Conservation (phyloP, 2,113 vertebrate genomes). For the Trichomycterus rosablanca region DNA sequence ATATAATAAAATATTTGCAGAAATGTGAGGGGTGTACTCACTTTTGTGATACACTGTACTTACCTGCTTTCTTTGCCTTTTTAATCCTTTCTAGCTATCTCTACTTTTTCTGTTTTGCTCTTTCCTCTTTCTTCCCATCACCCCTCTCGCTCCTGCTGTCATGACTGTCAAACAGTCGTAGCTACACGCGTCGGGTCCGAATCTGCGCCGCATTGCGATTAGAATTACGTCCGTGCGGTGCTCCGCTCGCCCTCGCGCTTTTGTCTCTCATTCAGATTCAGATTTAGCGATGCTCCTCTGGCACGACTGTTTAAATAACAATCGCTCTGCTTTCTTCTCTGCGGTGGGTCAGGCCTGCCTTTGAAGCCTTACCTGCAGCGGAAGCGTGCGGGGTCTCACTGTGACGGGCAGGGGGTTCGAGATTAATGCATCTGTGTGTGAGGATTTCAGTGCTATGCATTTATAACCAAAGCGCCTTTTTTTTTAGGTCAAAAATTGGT, state of each 20-base stretch:
- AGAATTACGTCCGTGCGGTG: conserved; percentile 28
- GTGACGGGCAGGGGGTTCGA: conserved; percentile 15
- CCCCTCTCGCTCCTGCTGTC: background rate
- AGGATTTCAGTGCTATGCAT: conserved; percentile 16
- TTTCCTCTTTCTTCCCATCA: background rate
- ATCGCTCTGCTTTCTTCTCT: conserved; percentile 21
- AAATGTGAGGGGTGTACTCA: no score
- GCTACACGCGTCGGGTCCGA: conserved; percentile 1
- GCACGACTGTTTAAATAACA: conserved; percentile 45
- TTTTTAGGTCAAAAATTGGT: no score
- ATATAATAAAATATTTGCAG: no score
- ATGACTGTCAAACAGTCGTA: conserved; percentile 24
- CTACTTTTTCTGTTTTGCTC: background rate
- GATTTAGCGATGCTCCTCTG: conserved; percentile 30
- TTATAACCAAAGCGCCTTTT: no score
- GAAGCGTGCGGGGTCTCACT: conserved; percentile 31
- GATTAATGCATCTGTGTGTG: background rate
- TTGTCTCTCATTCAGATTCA: conserved; percentile 25
- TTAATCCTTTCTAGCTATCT: no score
- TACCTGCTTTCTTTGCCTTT: no score
- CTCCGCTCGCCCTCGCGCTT: conserved; percentile 3
- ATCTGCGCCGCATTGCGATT: conserved; percentile 23
- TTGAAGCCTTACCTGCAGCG: conserved; percentile 46
- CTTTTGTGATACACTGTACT: no score
- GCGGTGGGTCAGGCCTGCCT: conserved; percentile 20